Evolutionary conservation across 2,113 vertebrate species (phyloP).

Genomic region (Centropristis striata): DNA sequence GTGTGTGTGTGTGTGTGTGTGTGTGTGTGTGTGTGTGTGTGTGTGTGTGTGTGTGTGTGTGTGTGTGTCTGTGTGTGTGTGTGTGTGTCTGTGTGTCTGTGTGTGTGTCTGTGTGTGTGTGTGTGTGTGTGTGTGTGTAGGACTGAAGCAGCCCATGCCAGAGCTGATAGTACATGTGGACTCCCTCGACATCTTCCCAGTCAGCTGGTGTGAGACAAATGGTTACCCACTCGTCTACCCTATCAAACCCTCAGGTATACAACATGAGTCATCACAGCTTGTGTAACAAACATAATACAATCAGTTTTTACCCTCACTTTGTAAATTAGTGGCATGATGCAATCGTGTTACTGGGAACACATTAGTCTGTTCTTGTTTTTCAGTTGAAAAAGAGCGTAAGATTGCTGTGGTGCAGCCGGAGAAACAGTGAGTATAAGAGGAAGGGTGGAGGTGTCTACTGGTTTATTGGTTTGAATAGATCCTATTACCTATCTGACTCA

Average conservation of each 20-base stretch:
- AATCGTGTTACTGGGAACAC: not conserved
- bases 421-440: slow-evolving; percentile 92
- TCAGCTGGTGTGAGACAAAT: slow-evolving; percentile 99
- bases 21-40: no score
- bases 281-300: not conserved
- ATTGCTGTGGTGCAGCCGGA: slow-evolving; percentile 96
- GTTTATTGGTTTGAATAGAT: slow-evolving; percentile 14
- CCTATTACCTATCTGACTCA: not conserved
- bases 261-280: slow-evolving; percentile 2
- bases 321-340: slow-evolving; percentile 1
- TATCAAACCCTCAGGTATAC: slow-evolving; percentile 90
- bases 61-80: no score
- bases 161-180: slow-evolving; percentile 95
- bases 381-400: slow-evolving; percentile 94
- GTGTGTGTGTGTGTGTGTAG: slow-evolving; percentile 80
- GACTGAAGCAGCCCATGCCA: slow-evolving; percentile 92
- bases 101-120: slow-evolving; percentile 7
- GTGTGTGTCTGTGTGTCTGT: not conserved
- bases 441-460: not conserved
- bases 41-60: no score
- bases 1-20: no score
- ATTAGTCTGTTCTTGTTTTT: slow-evolving; percentile 49
- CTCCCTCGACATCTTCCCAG: slow-evolving; percentile 96
- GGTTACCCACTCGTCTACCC: slow-evolving; percentile 94
- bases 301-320: not conserved